Conservation (phyloP, 2,888 invertebrate species). For the Serrognathus titanus region DNA sequence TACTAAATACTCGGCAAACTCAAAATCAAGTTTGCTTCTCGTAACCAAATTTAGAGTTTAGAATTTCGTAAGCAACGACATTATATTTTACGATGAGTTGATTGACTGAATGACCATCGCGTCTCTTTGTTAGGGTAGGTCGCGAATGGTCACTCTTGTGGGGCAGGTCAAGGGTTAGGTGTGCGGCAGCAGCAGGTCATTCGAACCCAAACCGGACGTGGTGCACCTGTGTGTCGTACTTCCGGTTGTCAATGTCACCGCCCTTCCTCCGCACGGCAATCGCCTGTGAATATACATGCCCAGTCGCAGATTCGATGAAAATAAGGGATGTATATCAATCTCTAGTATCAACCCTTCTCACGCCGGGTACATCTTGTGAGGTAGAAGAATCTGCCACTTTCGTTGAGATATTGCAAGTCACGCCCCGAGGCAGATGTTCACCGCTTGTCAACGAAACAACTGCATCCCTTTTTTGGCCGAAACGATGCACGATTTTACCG, state of each 20-base stretch:
- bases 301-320: neutral
- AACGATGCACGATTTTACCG: too few species aligned
- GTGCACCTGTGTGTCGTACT: neutral
- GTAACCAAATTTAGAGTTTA: too few species aligned
- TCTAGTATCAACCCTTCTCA: neutral
- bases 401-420: constrained; percentile 40
- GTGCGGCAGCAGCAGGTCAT: neutral
- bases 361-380: neutral
- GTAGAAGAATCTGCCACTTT: constrained; percentile 12
- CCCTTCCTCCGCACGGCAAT: neutral
- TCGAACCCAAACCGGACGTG: neutral
- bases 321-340: neutral
- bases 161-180: constrained; percentile 33
- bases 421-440: constrained; percentile 43
- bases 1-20: too few species aligned
- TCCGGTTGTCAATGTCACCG: neutral
- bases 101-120: constrained; percentile 8
- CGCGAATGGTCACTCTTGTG: constrained; percentile 29
- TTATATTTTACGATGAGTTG: too few species aligned
- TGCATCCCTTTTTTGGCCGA: constrained; percentile 24
- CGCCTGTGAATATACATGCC: neutral
- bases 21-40: too few species aligned
- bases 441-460: constrained; percentile 37
- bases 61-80: too few species aligned
- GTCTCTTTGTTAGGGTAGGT: constrained; percentile 9